A percentile compares a stretch with the other conserved stretches of the same genome.
phyloP scores from a whole-genome alignment of 2,113 vertebrate genomes.

The Nibea coibor region DNA sequence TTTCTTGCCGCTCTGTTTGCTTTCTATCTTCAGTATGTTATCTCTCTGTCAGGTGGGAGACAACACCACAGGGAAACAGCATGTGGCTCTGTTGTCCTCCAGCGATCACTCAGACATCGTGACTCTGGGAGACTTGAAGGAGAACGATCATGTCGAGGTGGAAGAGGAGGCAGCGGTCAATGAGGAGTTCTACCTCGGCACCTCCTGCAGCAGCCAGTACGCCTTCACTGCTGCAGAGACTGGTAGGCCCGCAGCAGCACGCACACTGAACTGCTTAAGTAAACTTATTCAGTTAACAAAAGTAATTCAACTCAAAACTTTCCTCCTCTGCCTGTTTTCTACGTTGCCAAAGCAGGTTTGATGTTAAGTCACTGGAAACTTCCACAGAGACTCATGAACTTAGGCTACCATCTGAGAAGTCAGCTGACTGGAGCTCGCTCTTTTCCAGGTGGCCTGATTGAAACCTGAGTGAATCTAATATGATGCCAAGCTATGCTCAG shows the following conservation, averaged over 20 bases:
- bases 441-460: conserved; percentile 86
- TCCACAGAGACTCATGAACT: conserved; percentile 85
- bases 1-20: background rate
- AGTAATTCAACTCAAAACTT: background rate
- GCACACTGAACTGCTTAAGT: background rate
- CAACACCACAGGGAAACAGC: conserved; percentile 77
- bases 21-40: background rate
- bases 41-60: conserved; percentile 67
- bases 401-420: conserved; percentile 85
- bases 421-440: conserved; percentile 81
- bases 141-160: conserved; percentile 78
- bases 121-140: conserved; percentile 88
- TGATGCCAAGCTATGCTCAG: conserved; percentile 34
- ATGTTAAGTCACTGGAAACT: conserved; percentile 89
- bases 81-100: conserved; percentile 82
- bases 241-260: conserved; percentile 80
- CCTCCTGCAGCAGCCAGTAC: conserved; percentile 95
- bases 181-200: conserved; percentile 89
- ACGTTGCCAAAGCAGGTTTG: conserved; percentile 82
- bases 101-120: conserved; percentile 97
- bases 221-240: conserved; percentile 89
- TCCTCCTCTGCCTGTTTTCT: conserved; percentile 42
- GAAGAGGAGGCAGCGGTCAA: conserved; percentile 72
- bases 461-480: conserved; percentile 72
- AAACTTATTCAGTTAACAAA: background rate